phyloP scores from a whole-genome alignment of 2,888 invertebrate genomes.

The Lepidocyrtoides sp. region DNA sequence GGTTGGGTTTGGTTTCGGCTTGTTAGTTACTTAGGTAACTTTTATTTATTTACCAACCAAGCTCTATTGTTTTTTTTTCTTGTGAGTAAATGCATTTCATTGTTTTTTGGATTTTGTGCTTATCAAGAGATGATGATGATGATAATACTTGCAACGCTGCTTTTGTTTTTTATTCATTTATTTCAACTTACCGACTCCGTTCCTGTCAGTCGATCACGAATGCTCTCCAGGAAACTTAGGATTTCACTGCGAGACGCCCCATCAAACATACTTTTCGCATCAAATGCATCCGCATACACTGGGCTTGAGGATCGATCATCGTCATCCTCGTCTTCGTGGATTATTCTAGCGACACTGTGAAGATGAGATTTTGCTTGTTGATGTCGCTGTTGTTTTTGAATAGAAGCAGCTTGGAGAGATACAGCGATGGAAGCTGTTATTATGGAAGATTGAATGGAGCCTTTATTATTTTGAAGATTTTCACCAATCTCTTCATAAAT shows the following conservation, averaged over 20 bases:
- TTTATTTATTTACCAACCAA: no score
- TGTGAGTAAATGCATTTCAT: no score
- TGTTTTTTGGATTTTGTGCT: background rate
- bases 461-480: conserved; percentile 32
- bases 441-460: no score
- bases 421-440: background rate
- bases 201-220: conserved; percentile 88
- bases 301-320: conserved; percentile 89
- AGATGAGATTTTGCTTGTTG: no score
- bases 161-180: background rate
- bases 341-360: no score
- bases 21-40: no score
- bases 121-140: background rate
- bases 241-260: conserved; percentile 96
- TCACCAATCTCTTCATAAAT: conserved; percentile 85
- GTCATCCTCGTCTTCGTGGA: conserved; percentile 64
- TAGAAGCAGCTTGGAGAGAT: background rate
- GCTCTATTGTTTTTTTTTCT: no score
- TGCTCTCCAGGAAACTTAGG: conserved; percentile 95
- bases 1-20: no score
- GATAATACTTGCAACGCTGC: background rate
- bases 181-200: conserved; percentile 82
- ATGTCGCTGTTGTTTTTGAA: no score
- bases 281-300: conserved; percentile 85
- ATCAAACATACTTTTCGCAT: conserved; percentile 89